Conservation (phyloP, 2,113 vertebrate species). For the Anthoscopus minutus region DNA sequence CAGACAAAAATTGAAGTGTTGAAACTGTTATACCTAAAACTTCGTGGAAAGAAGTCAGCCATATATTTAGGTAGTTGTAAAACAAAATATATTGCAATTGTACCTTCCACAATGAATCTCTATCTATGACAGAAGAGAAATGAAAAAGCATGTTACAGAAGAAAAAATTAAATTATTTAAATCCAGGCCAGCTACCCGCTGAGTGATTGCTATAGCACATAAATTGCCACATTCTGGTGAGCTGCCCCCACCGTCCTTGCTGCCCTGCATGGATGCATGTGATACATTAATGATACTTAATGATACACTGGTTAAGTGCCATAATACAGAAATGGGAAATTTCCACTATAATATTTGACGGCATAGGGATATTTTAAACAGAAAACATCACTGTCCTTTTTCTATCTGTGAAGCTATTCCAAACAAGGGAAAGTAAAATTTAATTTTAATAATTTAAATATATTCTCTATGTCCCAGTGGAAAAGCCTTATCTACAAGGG, state of each 20-base stretch:
- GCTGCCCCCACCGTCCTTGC: background rate
- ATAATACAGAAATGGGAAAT: background rate
- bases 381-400: background rate
- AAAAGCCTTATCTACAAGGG: slow-evolving; percentile 20
- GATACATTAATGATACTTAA: background rate
- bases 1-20: background rate
- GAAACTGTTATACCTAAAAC: background rate
- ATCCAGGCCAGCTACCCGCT: background rate
- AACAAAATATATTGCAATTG: background rate
- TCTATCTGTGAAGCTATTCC: background rate
- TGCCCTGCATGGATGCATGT: background rate
- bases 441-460: slow-evolving; percentile 35
- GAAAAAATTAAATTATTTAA: background rate
- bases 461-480: background rate
- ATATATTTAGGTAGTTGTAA: background rate
- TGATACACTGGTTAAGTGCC: background rate
- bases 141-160: background rate
- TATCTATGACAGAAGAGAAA: background rate
- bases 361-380: background rate
- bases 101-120: background rate
- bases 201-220: background rate
- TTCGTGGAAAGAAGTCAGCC: background rate
- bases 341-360: background rate
- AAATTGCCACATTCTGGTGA: background rate
- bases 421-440: background rate